Evolutionary conservation across 2,888 invertebrate species (phyloP).

Genomic region (Zelleria hepariella): DNA sequence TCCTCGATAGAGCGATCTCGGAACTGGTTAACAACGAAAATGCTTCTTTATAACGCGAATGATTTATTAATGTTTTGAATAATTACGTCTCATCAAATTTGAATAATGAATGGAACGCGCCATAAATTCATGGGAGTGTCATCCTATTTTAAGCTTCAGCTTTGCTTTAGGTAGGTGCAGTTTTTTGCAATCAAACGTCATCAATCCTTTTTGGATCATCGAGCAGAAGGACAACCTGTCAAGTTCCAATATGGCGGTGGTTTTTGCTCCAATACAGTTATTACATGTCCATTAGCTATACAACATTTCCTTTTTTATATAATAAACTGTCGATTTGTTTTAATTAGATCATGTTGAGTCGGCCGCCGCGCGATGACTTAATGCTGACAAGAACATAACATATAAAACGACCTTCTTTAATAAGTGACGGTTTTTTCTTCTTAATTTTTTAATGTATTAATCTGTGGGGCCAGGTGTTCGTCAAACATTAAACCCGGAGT

Average conservation of each 20-base stretch:
- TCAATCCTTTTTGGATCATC: not conserved
- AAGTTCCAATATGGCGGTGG: not conserved
- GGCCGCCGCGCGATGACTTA: conserved; percentile 55
- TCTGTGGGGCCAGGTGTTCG: conserved; percentile 54
- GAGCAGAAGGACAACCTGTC: not conserved
- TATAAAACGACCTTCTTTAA: conserved; percentile 31
- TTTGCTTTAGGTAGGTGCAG: not conserved
- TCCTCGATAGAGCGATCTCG: conserved; percentile 36
- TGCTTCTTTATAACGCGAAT: conserved; percentile 44
- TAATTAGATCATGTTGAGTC: conserved; percentile 56
- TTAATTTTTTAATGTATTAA: conserved; percentile 58
- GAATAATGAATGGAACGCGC: conserved; percentile 56
- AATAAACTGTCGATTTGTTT: conserved; percentile 15
- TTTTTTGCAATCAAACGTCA: not conserved
- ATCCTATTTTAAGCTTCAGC: conserved; percentile 32
- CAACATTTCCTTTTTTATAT: not conserved
- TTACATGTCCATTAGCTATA: not conserved
- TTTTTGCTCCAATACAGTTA: not conserved
- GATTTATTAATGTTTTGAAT: conserved; percentile 68
- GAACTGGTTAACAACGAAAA: conserved; percentile 47
- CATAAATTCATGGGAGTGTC: conserved; percentile 50
- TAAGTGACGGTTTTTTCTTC: conserved; percentile 37
- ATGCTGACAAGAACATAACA: conserved; percentile 51
- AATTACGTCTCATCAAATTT: conserved; percentile 71
- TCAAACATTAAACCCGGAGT: conserved; percentile 60